Conservation (phyloP, 2,888 invertebrate genomes). For the Metopia argyrocephala region DNA sequence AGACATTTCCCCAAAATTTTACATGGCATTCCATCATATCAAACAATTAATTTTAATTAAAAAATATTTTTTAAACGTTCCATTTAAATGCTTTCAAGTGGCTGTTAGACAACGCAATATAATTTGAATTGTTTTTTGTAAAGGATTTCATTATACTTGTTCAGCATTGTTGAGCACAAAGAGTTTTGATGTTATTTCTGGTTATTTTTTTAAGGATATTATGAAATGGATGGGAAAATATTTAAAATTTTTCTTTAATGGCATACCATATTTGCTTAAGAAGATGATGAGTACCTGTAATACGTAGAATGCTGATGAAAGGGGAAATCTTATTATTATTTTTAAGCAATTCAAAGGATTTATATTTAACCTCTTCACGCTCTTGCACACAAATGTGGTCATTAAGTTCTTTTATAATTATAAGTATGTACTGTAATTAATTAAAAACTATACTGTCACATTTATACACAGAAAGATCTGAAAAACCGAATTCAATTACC, state of each 20-base stretch:
- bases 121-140: neutral
- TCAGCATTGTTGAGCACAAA: neutral
- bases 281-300: neutral
- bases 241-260: neutral
- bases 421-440: too few relatives aligned
- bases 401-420: too few relatives aligned
- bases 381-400: too few relatives aligned
- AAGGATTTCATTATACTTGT: neutral
- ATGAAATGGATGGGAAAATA: neutral
- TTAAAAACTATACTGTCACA: too few relatives aligned
- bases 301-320: neutral
- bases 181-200: neutral
- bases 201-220: too few relatives aligned
- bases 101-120: conserved; percentile 32
- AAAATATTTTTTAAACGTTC: conserved; percentile 48
- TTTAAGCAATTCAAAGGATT: too few relatives aligned
- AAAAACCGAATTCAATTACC: too few relatives aligned
- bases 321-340: neutral
- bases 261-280: neutral
- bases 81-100: conserved; percentile 47
- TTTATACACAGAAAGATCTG: too few relatives aligned
- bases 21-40: conserved; percentile 55
- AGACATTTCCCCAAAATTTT: conserved; percentile 48
- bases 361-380: too few relatives aligned
- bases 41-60: conserved; percentile 59